A percentile compares a stretch with the other conserved stretches of the same genome.
Conservation (phyloP, 2,113 vertebrate genomes). For the Heliornis fulica region DNA sequence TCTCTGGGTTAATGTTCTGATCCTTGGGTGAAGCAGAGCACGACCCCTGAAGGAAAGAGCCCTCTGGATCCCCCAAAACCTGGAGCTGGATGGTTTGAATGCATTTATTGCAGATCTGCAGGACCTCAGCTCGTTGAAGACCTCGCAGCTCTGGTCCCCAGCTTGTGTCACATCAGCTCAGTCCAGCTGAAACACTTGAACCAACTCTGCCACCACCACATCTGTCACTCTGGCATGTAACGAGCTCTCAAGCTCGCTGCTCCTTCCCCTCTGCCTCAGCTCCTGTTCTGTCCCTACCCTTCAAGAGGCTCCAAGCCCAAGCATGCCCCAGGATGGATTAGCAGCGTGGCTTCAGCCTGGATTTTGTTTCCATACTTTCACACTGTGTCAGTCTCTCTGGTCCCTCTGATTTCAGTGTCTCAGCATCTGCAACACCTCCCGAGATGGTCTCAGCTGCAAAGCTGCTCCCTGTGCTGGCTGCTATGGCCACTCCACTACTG, state of each 20-base stretch:
- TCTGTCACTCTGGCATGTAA: neutral
- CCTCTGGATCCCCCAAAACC: neutral
- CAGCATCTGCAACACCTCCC: neutral
- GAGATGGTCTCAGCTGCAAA: neutral
- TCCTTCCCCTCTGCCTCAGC: neutral
- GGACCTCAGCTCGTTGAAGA: neutral
- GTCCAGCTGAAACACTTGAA: neutral
- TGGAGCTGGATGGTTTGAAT: neutral
- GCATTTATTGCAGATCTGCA: neutral
- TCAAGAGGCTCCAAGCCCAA: fast-evolving
- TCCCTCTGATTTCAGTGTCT: fast-evolving
- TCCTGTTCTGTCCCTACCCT: neutral
- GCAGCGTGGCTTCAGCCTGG: neutral
- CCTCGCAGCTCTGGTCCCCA: neutral
- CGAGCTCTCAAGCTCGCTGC: fast-evolving
- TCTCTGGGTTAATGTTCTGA: neutral
- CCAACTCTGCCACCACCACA: fast-evolving
- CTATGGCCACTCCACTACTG: fast-evolving
- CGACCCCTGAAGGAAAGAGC: neutral
- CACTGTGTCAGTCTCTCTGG: neutral
- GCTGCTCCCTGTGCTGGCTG: neutral
- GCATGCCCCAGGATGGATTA: neutral
- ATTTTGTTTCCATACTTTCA: fast-evolving
- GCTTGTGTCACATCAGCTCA: neutral
- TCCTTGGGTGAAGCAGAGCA: neutral